These are phyloP conservation scores for Heliothis virescens DNA, from an alignment of 1,140 invertebrate species.

Conservation along the genomic window DNA sequence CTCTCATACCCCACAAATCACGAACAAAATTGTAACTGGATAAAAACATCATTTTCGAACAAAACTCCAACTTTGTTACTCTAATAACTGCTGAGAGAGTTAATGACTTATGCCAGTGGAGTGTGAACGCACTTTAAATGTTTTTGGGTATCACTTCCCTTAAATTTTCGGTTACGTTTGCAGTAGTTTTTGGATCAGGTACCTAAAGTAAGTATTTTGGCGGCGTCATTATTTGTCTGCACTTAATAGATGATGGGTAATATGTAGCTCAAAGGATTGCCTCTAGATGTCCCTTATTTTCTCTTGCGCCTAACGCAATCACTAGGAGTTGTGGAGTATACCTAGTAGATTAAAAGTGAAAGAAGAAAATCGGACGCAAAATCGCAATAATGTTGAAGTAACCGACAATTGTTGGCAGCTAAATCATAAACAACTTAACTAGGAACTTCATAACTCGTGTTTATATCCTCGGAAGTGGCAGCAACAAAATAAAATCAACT, in stretches of 20 bases:
- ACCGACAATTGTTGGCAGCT: not conserved
- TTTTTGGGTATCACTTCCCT: slow-evolving; percentile 23
- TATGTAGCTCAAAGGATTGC: too few species aligned
- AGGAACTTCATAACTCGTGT: not conserved
- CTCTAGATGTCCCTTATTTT: too few species aligned
- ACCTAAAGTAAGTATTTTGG: not conserved
- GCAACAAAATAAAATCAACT: not conserved
- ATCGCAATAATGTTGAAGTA: too few species aligned
- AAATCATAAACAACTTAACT: not conserved
- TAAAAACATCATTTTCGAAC: slow-evolving; percentile 55
- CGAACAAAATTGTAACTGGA: slow-evolving; percentile 49
- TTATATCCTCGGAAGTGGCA: not conserved
- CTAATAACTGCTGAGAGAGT: slow-evolving; percentile 55
- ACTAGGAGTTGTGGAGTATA: too few species aligned
- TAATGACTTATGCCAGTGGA: slow-evolving; percentile 56
- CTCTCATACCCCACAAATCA: slow-evolving; percentile 51
- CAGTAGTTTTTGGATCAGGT: not conserved
- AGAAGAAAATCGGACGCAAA: too few species aligned
- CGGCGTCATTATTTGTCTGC: too few species aligned
- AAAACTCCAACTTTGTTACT: slow-evolving; percentile 57
- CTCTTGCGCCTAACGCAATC: too few species aligned
- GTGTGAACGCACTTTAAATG: slow-evolving; percentile 50
- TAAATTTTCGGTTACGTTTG: slow-evolving; percentile 32
- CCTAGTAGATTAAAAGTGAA: too few species aligned
- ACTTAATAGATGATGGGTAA: too few species aligned